Base-by-base conservation (phyloP, 2,113 vertebrate genomes). In the Notothenia coriiceps region DNA sequence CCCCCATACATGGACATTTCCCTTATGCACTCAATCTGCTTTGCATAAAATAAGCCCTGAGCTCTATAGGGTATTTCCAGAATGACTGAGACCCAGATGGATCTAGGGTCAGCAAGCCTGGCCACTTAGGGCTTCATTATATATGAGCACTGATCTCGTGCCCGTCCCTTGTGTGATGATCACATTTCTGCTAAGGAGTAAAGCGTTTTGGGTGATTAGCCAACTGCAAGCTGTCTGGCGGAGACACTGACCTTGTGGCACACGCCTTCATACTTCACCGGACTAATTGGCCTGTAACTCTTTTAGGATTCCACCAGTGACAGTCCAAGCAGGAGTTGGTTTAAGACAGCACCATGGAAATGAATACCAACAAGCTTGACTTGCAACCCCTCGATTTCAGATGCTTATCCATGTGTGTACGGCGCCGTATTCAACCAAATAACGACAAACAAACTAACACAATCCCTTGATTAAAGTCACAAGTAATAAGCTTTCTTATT, bases 271-370 rank as follows among this genome's bases (percentile, higher is more conserved):
- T 79, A 59, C 85, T 84, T 74, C 69, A 80, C 10, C 61, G 82
- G 65, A 65, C 85, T 88, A 89, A 91, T 90, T 91, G 87, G 88
- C 75, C 84, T 73, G 63, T 70, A 63, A 83, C 77, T 85, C 82
- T 70, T 80, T 52, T 10, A 69, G 60, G 74, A 63, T 77, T 84
- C 67, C 35, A 44, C 56, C 49, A 3, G 52, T 82, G 87, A 86
- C 81, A 76, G 77, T 86, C 83, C 75, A 44, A 15, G 40, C 33
- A 0, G 12, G 17, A 69, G 20, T n/a, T 46, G 63, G 25, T 51
- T 5, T 4, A 22, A 55, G 72, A 74, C 22, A 46, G 44, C 57
- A 10, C 10, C 40, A n/a, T 62, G 49, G 64, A 82, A 74, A 74
- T 57, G 51, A 47, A 63, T 61, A n/a, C 56, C 57, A 55, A 25